Evolutionary conservation across 2,113 vertebrate genomes (phyloP), one percentile per base, ranked within the genome.

Genomic region (Phaethon lepturus): DNA sequence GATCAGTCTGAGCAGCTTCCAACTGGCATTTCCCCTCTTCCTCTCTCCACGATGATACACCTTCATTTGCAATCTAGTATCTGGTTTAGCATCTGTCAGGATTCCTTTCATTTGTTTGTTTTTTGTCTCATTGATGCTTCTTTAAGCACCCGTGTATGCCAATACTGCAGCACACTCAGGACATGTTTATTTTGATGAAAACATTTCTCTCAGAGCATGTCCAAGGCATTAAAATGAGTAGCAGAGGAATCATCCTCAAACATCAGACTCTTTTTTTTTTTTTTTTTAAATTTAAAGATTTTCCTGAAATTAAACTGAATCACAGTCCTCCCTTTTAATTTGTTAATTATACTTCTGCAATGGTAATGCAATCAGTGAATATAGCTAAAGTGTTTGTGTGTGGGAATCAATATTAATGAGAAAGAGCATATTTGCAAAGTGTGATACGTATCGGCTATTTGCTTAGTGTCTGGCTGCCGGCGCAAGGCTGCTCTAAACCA

Each of bases 311-410:
- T 96, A 94, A 92, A 80, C 85, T 75, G 95, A 93, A 85, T 95
- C 92, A 59, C 91, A 90, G 0, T 89, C 97, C 94, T 93, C 96
- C 94, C 95, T 97, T 97, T 96, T 97, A 98, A 97, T 97, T 97
- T 96, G 95, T 95, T 97, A 97, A 97, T 96, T 94, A 92, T 94
- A 96, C 96, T 96, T 95, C 97, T 97, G 96, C 96, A 96, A 97
- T 97, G 97, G 92, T 97, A 97, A 97, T 97, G 96, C 92, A 97
- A 97, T 97, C 97, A 97, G 95, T 80, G 86, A 59, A 94, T 91
- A 95, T 89, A 95, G 90, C 96, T 96, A 84, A 95, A 95, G 94
- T 92, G 92, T 90, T 92, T 95, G 93, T 94, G 88, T 94, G 82
- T 58, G 92, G 79, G 88, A 89, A 95, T 95, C 96, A 96, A 95